Conservation (phyloP, 2,888 invertebrate species). For the Ctenicera cuprea region DNA sequence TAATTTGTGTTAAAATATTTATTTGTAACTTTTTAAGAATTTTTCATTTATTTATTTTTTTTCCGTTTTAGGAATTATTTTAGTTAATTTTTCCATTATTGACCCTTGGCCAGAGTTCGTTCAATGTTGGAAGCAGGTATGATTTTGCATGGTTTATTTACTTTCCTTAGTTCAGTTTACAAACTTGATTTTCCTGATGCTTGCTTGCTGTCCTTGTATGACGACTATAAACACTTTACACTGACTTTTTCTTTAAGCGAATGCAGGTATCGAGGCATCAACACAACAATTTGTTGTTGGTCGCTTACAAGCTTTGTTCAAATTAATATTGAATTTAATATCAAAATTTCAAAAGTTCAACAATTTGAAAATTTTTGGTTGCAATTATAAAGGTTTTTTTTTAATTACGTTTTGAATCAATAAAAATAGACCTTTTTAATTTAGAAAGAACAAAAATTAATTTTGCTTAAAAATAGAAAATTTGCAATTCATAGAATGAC, state of each 20-base stretch:
- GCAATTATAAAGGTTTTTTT: too few species aligned
- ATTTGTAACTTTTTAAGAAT: slow-evolving; percentile 16
- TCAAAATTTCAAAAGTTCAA: too few species aligned
- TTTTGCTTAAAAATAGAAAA: too few species aligned
- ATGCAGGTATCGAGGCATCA: background rate
- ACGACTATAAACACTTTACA: slow-evolving; percentile 4
- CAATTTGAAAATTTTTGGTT: too few species aligned
- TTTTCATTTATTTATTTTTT: slow-evolving; percentile 60
- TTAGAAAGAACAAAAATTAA: too few species aligned
- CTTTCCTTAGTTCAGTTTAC: slow-evolving; percentile 54
- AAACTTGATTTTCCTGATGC: slow-evolving; percentile 26
- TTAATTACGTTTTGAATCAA: too few species aligned
- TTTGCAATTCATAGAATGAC: too few species aligned
- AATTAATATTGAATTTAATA: too few species aligned
- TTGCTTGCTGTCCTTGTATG: slow-evolving; percentile 14
- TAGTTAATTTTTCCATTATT: slow-evolving; percentile 66
- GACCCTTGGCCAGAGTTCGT: slow-evolving; percentile 62
- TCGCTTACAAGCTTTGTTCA: too few species aligned
- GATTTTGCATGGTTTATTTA: slow-evolving; percentile 71
- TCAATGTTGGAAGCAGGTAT: slow-evolving; percentile 77
- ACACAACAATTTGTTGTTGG: background rate
- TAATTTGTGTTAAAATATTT: background rate
- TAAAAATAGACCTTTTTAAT: too few species aligned
- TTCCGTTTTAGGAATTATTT: slow-evolving; percentile 69
- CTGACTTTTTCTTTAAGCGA: too few species aligned